Percentiles rank a stretch among this genome's conserved stretches.
These are phyloP conservation scores for Neodon shergylaensis DNA, from an alignment of 2,113 vertebrate genomes.

Conservation along the genomic window DNA sequence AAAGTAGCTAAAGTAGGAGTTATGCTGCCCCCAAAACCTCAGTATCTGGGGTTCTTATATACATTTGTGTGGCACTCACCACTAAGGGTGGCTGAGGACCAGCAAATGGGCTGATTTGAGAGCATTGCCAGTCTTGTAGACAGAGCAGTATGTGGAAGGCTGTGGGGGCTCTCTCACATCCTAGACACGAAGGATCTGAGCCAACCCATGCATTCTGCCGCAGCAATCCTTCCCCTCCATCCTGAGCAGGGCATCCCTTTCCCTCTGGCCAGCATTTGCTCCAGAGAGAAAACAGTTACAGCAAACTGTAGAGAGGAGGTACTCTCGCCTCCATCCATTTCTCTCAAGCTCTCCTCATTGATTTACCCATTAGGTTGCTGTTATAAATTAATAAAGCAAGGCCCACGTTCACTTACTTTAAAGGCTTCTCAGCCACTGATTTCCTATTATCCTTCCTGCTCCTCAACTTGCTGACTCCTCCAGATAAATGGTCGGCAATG, in stretches of 20 bases:
- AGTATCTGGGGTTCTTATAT: neutral
- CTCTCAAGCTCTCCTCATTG: constrained; percentile 72
- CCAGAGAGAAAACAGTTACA: constrained; percentile 49
- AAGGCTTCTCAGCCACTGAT: constrained; percentile 84
- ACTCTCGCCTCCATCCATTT: constrained; percentile 66
- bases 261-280: neutral
- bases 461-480: constrained; percentile 80
- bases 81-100: neutral
- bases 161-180: neutral
- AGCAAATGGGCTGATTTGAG: neutral
- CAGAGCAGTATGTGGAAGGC: neutral
- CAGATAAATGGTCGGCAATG: constrained; percentile 78
- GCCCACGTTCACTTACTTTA: constrained; percentile 80
- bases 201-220: too few species aligned
- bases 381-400: constrained; percentile 86
- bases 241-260: neutral
- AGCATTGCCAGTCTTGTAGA: neutral
- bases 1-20: neutral
- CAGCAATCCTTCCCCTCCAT: neutral
- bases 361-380: constrained; percentile 80
- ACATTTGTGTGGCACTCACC: neutral
- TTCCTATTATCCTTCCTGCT: constrained; percentile 83
- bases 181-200: neutral
- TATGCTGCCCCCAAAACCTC: neutral
- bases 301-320: constrained; percentile 7